These are phyloP conservation scores for Glyphotaelius pellucidus DNA, from an alignment of 2,888 invertebrate species.

Conservation along the genomic window DNA sequence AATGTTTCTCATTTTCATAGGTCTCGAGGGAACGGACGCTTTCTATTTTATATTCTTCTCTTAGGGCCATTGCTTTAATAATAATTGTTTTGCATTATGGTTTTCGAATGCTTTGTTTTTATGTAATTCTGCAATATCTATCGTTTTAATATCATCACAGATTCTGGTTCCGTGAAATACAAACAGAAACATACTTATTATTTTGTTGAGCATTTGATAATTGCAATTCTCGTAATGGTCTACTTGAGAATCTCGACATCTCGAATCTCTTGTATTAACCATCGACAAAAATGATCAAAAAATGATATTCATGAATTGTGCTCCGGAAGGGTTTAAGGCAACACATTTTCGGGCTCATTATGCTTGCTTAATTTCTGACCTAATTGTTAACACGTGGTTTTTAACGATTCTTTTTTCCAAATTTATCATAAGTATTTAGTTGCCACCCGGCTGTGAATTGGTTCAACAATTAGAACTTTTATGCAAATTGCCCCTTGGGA, in stretches of 20 bases:
- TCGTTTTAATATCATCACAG: neutral
- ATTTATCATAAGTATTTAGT: neutral
- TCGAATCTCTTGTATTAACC: too few species aligned
- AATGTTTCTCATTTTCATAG: neutral
- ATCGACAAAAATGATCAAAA: neutral
- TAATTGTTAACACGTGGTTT: neutral
- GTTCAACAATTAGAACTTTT: neutral
- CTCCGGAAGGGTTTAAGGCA: too few species aligned
- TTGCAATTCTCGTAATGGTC: neutral
- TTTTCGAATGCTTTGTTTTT: neutral
- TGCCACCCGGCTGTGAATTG: neutral
- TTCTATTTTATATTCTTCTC: neutral
- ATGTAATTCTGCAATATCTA: neutral
- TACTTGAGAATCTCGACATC: neutral
- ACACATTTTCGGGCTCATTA: neutral
- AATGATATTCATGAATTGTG: neutral
- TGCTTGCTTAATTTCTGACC: neutral
- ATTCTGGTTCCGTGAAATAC: neutral
- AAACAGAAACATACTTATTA: too few species aligned
- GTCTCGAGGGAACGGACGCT: neutral
- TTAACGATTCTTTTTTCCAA: neutral
- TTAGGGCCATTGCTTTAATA: too few species aligned
- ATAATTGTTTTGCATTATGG: neutral
- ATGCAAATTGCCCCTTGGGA: neutral
- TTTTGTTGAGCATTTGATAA: neutral